These are phyloP conservation scores for Desmophyllum pertusum DNA, from an alignment of 92 coral and sea anemone species.

Conservation along the genomic window DNA sequence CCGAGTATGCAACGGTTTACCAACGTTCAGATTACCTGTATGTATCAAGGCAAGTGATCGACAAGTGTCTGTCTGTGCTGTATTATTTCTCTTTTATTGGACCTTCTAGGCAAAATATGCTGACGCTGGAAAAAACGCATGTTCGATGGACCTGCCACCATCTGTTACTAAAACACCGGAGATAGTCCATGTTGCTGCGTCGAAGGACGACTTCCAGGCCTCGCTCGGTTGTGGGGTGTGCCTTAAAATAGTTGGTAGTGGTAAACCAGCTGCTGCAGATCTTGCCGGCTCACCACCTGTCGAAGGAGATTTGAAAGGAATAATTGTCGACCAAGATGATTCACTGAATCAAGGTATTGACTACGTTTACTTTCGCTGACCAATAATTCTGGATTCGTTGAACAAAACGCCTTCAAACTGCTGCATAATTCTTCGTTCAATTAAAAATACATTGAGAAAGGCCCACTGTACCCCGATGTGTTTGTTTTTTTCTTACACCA, in stretches of 20 bases:
- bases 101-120: constrained; percentile 64
- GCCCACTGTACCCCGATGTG: background rate
- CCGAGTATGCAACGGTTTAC: no score
- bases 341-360: constrained; percentile 69
- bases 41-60: no score
- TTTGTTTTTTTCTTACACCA: background rate
- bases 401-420: no score
- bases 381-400: no score
- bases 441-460: background rate
- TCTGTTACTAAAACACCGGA: constrained; percentile 62
- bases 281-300: constrained; percentile 73
- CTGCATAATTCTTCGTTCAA: background rate
- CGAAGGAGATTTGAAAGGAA: constrained; percentile 58
- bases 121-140: constrained; percentile 45
- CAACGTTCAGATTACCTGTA: no score
- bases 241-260: constrained; percentile 56
- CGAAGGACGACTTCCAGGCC: constrained; percentile 68
- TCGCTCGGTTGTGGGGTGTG: constrained; percentile 85
- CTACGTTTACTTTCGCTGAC: background rate
- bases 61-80: no score
- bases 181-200: constrained; percentile 67
- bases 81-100: background rate
- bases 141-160: constrained; percentile 73
- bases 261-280: constrained; percentile 69
- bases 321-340: constrained; percentile 70